Percentiles rank a stretch among this genome's conserved stretches.
Conservation (phyloP, 1,140 invertebrate species). For the Eriosoma lanigerum region DNA sequence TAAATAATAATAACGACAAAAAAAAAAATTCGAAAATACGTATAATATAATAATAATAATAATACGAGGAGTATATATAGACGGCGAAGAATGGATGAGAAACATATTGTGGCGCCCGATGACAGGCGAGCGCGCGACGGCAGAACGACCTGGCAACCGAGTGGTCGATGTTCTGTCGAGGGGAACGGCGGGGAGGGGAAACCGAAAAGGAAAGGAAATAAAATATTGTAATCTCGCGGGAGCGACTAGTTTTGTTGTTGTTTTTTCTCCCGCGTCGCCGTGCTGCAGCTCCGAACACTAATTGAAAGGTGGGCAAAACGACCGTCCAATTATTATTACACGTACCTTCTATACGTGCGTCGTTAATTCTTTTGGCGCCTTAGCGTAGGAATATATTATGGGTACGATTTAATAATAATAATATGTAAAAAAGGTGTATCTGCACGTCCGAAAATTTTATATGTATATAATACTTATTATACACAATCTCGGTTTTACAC, state of each 20-base stretch:
- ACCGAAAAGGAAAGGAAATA: not conserved
- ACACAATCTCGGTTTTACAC: too few relatives aligned
- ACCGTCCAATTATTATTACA: constrained; percentile 42
- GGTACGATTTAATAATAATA: not conserved
- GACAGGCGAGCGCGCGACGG: not conserved
- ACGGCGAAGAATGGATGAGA: not conserved
- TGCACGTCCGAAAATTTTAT: not conserved
- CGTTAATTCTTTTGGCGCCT: constrained; percentile 47
- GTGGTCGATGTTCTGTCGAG: too few relatives aligned
- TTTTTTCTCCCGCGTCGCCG: not conserved
- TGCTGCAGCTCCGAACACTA: not conserved
- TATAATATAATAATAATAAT: not conserved
- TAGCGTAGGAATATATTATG: not conserved
- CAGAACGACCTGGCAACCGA: not conserved
- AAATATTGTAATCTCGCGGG: constrained; percentile 1
- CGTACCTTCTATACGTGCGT: constrained; percentile 38
- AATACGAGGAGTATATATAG: not conserved
- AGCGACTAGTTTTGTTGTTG: not conserved
- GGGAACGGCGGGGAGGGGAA: not conserved
- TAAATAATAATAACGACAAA: not conserved
- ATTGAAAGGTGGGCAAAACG: constrained; percentile 35
- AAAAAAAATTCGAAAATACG: constrained; percentile 4
- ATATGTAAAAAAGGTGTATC: constrained; percentile 16
- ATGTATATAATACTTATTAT: too few relatives aligned
- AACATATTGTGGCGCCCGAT: constrained; percentile 25